Conservation (phyloP, 2,797 vertebrate species). For the Micromesistius poutassou region DNA sequence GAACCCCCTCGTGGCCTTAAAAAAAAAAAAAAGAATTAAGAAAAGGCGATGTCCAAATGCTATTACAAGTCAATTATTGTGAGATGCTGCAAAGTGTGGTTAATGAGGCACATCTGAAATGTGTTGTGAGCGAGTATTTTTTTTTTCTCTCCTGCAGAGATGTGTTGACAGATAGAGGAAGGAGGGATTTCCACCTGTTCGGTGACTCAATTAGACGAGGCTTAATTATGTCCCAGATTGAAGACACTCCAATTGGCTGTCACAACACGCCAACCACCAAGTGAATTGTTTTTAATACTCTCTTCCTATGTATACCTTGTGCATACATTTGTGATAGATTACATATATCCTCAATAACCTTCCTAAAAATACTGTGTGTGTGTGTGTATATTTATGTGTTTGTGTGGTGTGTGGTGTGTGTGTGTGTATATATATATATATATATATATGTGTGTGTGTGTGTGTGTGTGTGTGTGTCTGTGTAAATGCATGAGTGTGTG, state of each 20-base stretch:
- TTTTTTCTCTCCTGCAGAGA: conserved; percentile 23
- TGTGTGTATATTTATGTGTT: conserved; percentile 7
- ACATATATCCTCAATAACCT: neutral
- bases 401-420: neutral
- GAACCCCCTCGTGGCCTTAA: conserved; percentile 70
- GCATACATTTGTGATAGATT: neutral
- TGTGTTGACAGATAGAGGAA: conserved; percentile 26
- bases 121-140: conserved; percentile 15
- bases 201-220: conserved; percentile 75
- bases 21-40: conserved; percentile 57
- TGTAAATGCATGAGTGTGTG: neutral
- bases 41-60: conserved; percentile 60
- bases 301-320: neutral
- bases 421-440: neutral
- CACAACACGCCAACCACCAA: conserved; percentile 76
- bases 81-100: conserved; percentile 61
- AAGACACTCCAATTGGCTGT: conserved; percentile 82
- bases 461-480: neutral
- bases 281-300: neutral
- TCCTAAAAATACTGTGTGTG: neutral
- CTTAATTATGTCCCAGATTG: conserved; percentile 84
- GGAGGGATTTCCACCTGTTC: conserved; percentile 69
- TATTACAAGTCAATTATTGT: conserved; percentile 68
- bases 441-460: conserved; percentile 13
- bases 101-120: conserved; percentile 43